Evolutionary conservation across 1,140 invertebrate species (phyloP).

Genomic region (Nephotettix cincticeps): DNA sequence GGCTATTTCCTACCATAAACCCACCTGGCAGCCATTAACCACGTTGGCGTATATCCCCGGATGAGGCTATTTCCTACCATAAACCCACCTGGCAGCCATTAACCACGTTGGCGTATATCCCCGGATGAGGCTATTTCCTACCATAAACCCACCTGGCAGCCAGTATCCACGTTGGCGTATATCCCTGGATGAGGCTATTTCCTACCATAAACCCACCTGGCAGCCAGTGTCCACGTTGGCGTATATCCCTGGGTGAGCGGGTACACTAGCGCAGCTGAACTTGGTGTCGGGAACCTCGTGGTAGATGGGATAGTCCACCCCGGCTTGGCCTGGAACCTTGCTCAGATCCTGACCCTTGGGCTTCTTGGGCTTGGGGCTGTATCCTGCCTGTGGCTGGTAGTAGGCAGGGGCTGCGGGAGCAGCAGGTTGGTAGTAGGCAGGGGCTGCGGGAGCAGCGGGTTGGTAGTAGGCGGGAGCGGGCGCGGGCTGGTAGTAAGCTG

Average conservation of each 20-base stretch:
- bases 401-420: not conserved
- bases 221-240: conserved; percentile 84
- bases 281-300: conserved; percentile 72
- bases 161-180: conserved; percentile 84
- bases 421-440: conserved; percentile 1
- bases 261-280: conserved; percentile 74
- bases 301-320: conserved; percentile 76
- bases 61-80: no score
- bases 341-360: conserved; percentile 61
- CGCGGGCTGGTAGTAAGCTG: not conserved
- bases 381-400: not conserved
- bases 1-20: no score
- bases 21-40: no score
- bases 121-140: no score
- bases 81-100: no score
- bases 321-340: conserved; percentile 74
- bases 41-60: no score
- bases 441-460: not conserved
- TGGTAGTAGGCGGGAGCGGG: not conserved
- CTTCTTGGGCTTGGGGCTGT: conserved; percentile 10
- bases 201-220: conserved; percentile 57
- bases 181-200: no score
- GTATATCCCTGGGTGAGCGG: conserved; percentile 78
- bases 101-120: no score
- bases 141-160: conserved; percentile 74